Conservation (phyloP, 2,888 invertebrate species). For the Lottia scabra region DNA sequence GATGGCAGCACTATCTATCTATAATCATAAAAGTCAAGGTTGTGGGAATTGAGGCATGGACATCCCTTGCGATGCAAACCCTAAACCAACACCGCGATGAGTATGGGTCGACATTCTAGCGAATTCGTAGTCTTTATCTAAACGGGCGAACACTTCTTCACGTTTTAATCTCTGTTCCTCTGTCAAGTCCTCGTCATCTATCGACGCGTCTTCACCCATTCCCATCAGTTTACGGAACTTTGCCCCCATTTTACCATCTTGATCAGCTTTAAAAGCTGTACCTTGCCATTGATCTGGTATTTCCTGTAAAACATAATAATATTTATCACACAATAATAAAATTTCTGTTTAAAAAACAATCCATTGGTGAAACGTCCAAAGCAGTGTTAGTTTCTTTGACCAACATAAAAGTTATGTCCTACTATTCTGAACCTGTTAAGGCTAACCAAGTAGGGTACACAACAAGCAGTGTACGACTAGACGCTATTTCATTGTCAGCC, state of each 20-base stretch:
- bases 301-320: slow-evolving; percentile 36
- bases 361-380: no score
- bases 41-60: slow-evolving; percentile 8
- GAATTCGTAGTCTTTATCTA: slow-evolving; percentile 97
- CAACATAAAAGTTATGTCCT: no score
- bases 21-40: slow-evolving; percentile 46
- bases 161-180: slow-evolving; percentile 65
- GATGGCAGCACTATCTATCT: neutral
- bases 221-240: slow-evolving; percentile 98
- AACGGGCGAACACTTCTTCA: slow-evolving; percentile 86
- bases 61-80: slow-evolving; percentile 63
- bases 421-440: no score
- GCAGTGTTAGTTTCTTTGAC: no score
- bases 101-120: slow-evolving; percentile 96
- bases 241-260: slow-evolving; percentile 90
- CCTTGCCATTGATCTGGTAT: slow-evolving; percentile 60
- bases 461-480: no score
- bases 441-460: no score
- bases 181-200: slow-evolving; percentile 43
- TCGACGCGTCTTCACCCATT: slow-evolving; percentile 76
- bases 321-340: neutral
- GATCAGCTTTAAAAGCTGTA: slow-evolving; percentile 83
- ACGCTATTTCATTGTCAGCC: no score
- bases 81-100: slow-evolving; percentile 79
- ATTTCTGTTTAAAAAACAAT: neutral